phyloP scores from a whole-genome alignment of 2,797 vertebrate species.

The Molossus alvarezi region DNA sequence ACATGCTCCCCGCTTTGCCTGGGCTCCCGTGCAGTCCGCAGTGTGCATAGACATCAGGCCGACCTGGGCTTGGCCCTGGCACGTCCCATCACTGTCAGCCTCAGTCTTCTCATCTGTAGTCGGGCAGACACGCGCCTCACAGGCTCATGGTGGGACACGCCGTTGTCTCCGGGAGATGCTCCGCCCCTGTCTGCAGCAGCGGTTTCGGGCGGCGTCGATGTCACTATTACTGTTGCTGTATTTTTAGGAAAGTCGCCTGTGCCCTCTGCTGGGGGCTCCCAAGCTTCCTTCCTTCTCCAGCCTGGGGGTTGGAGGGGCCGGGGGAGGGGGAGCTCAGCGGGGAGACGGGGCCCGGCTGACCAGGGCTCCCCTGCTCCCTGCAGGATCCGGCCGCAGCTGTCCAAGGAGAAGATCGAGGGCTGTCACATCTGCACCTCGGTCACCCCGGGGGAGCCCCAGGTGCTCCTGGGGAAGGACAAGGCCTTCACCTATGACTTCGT shows the following conservation, averaged over 20 bases:
- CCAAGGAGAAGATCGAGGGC: constrained; percentile 99
- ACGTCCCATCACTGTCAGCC: neutral
- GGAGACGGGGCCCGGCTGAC: neutral
- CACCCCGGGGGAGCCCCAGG: constrained; percentile 97
- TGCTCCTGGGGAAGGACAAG: constrained; percentile 99
- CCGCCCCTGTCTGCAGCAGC: neutral
- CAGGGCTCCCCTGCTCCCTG: fast-evolving
- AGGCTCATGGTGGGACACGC: neutral
- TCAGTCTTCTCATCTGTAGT: neutral
- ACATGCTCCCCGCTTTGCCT: neutral
- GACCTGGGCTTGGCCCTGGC: neutral
- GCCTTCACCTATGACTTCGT: constrained; percentile 99
- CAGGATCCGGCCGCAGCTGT: constrained; percentile 98
- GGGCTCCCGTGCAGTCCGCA: neutral
- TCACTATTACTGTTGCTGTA: fast-evolving
- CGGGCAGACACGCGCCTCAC: neutral
- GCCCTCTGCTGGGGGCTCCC: neutral
- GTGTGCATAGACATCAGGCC: neutral
- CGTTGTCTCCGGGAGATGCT: neutral
- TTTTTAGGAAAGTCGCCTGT: neutral
- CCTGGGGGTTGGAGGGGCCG: neutral
- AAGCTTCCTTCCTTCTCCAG: neutral
- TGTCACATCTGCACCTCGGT: constrained; percentile 98
- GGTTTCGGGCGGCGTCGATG: fast-evolving
- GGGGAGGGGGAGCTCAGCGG: neutral